A percentile compares a stretch with the other conserved stretches of the same genome.
phyloP scores from a whole-genome alignment of 2,797 vertebrate genomes.

The Myotis daubentonii region DNA sequence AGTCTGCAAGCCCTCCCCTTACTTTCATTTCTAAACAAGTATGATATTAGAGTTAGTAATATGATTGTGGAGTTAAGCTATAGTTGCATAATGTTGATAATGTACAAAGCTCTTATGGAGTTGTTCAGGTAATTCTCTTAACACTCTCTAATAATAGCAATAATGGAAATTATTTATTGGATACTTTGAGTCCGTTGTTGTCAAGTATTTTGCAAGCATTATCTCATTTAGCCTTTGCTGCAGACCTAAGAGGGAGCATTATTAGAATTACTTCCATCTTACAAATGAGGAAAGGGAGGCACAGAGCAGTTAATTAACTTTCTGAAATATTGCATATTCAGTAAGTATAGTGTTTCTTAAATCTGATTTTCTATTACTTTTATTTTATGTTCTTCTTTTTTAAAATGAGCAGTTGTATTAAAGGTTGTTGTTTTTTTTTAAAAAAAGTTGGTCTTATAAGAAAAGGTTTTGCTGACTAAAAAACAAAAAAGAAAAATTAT shows the following conservation, averaged over 20 bases:
- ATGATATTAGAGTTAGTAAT: background rate
- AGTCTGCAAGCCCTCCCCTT: background rate
- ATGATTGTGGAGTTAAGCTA: background rate
- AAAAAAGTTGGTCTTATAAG: background rate
- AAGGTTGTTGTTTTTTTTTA: background rate
- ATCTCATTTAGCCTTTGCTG: constrained; percentile 23
- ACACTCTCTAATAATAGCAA: background rate
- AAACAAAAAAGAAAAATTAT: background rate
- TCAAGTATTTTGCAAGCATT: background rate
- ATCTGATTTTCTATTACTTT: background rate
- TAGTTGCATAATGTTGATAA: background rate
- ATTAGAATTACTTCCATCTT: background rate
- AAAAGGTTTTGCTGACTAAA: background rate
- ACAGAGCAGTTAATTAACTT: background rate
- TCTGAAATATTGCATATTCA: background rate
- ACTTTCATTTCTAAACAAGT: background rate
- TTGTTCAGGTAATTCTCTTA: background rate
- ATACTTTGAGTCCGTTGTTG: background rate
- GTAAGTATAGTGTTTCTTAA: background rate
- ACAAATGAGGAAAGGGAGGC: background rate
- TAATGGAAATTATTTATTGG: background rate
- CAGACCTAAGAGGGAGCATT: background rate
- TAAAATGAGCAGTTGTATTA: background rate
- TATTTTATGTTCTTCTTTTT: background rate
- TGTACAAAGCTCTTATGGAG: background rate